Conservation (phyloP, 2,888 invertebrate species). For the Biston betularia region DNA sequence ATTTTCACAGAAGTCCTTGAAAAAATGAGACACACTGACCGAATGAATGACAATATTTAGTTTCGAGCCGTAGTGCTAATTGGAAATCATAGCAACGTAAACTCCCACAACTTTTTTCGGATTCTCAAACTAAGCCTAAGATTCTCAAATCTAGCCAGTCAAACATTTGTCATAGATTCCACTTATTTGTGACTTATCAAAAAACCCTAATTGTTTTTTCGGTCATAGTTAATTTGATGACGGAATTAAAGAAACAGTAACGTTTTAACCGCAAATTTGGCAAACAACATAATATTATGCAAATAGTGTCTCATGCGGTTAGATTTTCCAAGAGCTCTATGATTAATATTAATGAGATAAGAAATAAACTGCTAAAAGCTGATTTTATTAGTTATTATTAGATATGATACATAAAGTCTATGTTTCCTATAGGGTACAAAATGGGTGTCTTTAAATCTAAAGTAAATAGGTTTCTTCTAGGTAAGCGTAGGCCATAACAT, state of each 20-base stretch:
- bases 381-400: no score
- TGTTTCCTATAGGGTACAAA: no score
- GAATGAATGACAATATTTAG: neutral
- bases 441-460: no score
- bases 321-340: conserved; percentile 10
- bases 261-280: conserved; percentile 20
- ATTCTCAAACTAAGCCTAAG: neutral
- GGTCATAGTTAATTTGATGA: conserved; percentile 5
- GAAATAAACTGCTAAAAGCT: no score
- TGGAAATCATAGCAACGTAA: conserved; percentile 13
- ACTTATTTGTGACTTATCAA: conserved; percentile 8
- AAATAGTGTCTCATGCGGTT: conserved; percentile 12
- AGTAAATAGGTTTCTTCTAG: no score
- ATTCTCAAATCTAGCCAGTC: neutral
- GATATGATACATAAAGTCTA: no score
- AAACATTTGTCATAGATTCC: conserved; percentile 5
- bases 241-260: conserved; percentile 21
- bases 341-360: conserved; percentile 7
- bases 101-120: conserved; percentile 9
- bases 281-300: conserved; percentile 7
- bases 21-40: neutral
- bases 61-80: conserved; percentile 16
- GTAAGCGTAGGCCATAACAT: no score
- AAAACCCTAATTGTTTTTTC: conserved; percentile 4
- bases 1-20: conserved; percentile 1